Percentiles rank a stretch among this genome's conserved stretches.
These are phyloP conservation scores for Tenodera sinensis DNA, from an alignment of 2,888 invertebrate species.

Conservation along the genomic window DNA sequence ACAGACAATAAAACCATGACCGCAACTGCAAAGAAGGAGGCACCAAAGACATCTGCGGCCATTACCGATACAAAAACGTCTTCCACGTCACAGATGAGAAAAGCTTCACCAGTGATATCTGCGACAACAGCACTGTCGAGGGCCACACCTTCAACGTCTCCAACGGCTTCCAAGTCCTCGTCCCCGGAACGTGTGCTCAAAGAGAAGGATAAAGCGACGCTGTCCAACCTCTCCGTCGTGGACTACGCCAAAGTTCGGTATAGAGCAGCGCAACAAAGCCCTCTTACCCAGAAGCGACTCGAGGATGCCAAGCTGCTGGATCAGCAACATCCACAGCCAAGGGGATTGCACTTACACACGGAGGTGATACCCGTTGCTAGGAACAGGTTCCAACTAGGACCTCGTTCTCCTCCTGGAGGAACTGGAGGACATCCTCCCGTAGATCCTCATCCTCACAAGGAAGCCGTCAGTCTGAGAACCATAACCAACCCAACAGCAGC, in stretches of 20 bases:
- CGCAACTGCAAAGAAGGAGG: background rate
- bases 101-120: background rate
- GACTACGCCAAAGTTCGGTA: slow-evolving; percentile 65
- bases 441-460: slow-evolving; percentile 45
- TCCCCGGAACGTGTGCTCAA: slow-evolving; percentile 42
- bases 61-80: background rate
- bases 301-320: slow-evolving; percentile 44
- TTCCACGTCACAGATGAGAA: background rate
- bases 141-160: background rate
- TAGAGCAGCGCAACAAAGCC: slow-evolving; percentile 53
- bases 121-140: background rate
- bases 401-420: slow-evolving; percentile 5
- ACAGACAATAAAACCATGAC: slow-evolving; percentile 2
- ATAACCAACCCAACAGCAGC: slow-evolving; percentile 37
- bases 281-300: slow-evolving; percentile 45
- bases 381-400: slow-evolving; percentile 37
- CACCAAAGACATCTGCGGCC: background rate
- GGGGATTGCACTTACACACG: background rate
- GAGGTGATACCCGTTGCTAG: slow-evolving; percentile 34
- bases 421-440: slow-evolving; percentile 6
- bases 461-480: slow-evolving; percentile 58
- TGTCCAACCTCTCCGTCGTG: slow-evolving; percentile 52
- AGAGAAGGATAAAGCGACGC: slow-evolving; percentile 40
- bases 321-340: slow-evolving; percentile 16
- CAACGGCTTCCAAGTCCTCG: background rate